Percentiles rank a stretch among this genome's conserved stretches.
Evolutionary conservation across 2,113 vertebrate species (phyloP).

Genomic region (Gobiocypris rarus): DNA sequence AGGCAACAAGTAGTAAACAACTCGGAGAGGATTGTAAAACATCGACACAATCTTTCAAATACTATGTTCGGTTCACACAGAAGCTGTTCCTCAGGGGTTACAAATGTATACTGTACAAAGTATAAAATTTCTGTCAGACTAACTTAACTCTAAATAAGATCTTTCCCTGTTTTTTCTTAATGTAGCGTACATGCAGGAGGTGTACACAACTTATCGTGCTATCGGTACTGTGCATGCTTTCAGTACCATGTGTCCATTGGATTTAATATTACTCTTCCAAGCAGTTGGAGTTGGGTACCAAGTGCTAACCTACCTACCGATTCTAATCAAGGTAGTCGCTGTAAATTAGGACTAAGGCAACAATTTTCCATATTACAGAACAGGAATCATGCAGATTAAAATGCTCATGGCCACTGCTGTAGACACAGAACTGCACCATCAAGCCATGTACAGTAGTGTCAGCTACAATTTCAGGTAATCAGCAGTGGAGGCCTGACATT

Average conservation of each 20-base stretch:
- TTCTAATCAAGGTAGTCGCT: constrained; percentile 30
- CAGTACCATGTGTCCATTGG: constrained; percentile 33
- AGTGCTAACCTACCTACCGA: constrained; percentile 22
- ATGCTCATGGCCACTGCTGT: constrained; percentile 51
- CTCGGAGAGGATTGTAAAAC: constrained; percentile 42
- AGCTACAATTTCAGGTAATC: constrained; percentile 37
- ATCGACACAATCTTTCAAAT: constrained; percentile 46
- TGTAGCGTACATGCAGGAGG: constrained; percentile 52
- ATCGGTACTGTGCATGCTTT: constrained; percentile 49
- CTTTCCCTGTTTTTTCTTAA: constrained; percentile 24
- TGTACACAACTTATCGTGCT: constrained; percentile 53
- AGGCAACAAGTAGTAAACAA: constrained; percentile 47
- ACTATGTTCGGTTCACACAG: constrained; percentile 38
- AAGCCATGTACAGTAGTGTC: constrained; percentile 33
- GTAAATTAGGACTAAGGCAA: constrained; percentile 53
- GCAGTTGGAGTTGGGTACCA: constrained; percentile 22
- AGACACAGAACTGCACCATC: constrained; percentile 31
- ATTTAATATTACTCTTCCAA: constrained; percentile 45
- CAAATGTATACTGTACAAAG: constrained; percentile 20
- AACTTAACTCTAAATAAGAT: constrained; percentile 15
- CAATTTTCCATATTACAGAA: constrained; percentile 49
- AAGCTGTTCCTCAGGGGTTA: constrained; percentile 16
- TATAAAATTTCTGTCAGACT: constrained; percentile 12
- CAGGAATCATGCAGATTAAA: constrained; percentile 56
- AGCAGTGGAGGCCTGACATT: constrained; percentile 37